A percentile compares a stretch with the other conserved stretches of the same genome.
These are phyloP conservation scores for Bufotes viridis DNA, from an alignment of 2,797 vertebrate genomes.

Conservation along the genomic window DNA sequence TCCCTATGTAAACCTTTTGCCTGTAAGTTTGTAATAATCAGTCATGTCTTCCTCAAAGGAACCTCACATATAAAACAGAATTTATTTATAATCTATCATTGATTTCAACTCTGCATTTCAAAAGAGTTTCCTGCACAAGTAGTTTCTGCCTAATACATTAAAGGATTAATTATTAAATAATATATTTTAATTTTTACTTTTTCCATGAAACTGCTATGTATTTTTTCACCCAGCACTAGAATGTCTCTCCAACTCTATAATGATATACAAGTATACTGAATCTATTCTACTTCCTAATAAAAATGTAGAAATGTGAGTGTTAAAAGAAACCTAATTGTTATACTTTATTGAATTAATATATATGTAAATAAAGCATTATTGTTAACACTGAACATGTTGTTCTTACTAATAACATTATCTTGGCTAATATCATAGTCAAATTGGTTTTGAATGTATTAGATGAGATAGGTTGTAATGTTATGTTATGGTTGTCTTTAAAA, in stretches of 20 bases:
- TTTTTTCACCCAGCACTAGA: not conserved
- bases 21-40: not conserved
- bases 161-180: not conserved
- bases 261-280: slow-evolving; percentile 1
- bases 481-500: too few relatives aligned
- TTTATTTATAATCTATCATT: not conserved
- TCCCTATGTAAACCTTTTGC: not conserved
- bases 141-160: not conserved
- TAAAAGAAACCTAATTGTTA: not conserved
- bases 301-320: not conserved
- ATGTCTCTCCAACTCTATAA: not conserved
- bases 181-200: not conserved
- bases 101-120: not conserved
- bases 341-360: slow-evolving; percentile 40
- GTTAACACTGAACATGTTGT: not conserved
- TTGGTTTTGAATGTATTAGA: too few relatives aligned
- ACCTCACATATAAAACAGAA: not conserved
- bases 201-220: not conserved
- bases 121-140: not conserved
- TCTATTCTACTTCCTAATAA: not conserved
- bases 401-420: too few relatives aligned
- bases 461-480: too few relatives aligned
- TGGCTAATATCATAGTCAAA: too few relatives aligned
- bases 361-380: slow-evolving; percentile 52
- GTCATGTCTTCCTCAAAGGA: not conserved